Evolutionary conservation across 2,888 invertebrate genomes (phyloP), one percentile per base, ranked within the genome.

Genomic region (Athetis lepigone): DNA sequence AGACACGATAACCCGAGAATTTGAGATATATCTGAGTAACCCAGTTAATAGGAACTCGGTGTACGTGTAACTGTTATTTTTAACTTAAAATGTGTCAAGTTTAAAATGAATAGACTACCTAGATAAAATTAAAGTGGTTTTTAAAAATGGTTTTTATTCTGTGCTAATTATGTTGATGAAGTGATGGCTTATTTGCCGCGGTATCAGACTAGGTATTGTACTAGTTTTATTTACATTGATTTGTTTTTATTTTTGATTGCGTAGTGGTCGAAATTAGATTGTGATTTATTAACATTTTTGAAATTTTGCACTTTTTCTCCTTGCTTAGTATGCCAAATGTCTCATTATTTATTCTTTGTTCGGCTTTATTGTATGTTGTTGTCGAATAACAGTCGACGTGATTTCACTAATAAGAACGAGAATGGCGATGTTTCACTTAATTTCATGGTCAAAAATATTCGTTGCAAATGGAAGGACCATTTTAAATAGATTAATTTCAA

Each of bases 1-100:
- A 65, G 51, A 23, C 7, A 51, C 13, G 66, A 68, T 51, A 67
- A 51, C 25, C 56, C 25, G 43, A 29, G 29, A 39, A 45, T 67
- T 56, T 16, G 27, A 51, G 60, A 69, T 69, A 52, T 61, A 67
- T 70, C 68, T 33, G 18, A 61, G 40, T 61, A 46, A 52, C 70
- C 51, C 70, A 61, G 36, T 69, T 69, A 59, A 23, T 69, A 37
- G 36, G 18, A 46, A 46, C 47, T 33, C 21, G 13, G 39, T 23
- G 52, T 37, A 51, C 6, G 23, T 56, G 55, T 61, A 61, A 16
- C 27, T 51, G 40, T 46, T 70, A 70, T 69, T 70, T 70, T 50
- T 50, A 50, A 51, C 21, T 9, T 16, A 42, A 52, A 33, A 60
- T 51, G 9, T 68, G 66, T 61, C 69, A 61, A 47, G 51, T 51